Evolutionary conservation across 1,140 invertebrate genomes (phyloP).

Genomic region (Drosophila murphyi): DNA sequence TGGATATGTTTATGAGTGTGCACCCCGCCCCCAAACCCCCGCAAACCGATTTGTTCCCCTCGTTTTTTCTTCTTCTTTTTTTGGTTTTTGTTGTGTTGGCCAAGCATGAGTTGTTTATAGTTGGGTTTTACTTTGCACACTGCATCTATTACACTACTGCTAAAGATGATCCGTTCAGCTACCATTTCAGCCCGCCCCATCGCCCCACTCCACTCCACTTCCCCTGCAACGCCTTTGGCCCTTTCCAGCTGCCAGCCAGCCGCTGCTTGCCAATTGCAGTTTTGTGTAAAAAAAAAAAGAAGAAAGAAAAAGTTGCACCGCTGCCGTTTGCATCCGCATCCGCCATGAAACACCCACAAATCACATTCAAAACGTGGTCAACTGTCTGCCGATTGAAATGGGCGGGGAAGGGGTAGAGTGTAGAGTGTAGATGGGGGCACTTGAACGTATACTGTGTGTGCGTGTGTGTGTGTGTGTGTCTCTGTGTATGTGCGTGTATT

Average conservation of each 20-base stretch:
- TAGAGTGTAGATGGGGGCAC: constrained; percentile 1
- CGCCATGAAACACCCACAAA: constrained; percentile 50
- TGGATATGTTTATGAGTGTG: constrained; percentile 42
- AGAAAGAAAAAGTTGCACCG: constrained; percentile 18
- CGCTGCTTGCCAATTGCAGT: constrained; percentile 33
- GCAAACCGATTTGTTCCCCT: neutral
- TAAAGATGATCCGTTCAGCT: constrained; percentile 37
- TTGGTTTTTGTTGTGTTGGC: neutral
- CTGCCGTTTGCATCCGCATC: constrained; percentile 44
- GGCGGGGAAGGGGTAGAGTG: neutral
- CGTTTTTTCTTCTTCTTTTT: neutral
- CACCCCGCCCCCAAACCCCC: neutral
- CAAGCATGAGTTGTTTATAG: constrained; percentile 45
- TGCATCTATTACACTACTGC: constrained; percentile 25
- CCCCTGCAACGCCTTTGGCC: too few species aligned
- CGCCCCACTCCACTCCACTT: too few species aligned
- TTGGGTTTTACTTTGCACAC: constrained; percentile 17
- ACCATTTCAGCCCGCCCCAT: neutral
- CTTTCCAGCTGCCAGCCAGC: neutral
- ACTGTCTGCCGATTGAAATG: constrained; percentile 22
- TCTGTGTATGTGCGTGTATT: constrained; percentile 22
- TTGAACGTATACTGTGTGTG: constrained; percentile 28
- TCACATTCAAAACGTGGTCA: constrained; percentile 52
- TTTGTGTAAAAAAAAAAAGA: constrained; percentile 38
- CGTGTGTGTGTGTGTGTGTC: constrained; percentile 5